Conservation (phyloP, 2,797 vertebrate species). For the Gallinago solitaria region DNA sequence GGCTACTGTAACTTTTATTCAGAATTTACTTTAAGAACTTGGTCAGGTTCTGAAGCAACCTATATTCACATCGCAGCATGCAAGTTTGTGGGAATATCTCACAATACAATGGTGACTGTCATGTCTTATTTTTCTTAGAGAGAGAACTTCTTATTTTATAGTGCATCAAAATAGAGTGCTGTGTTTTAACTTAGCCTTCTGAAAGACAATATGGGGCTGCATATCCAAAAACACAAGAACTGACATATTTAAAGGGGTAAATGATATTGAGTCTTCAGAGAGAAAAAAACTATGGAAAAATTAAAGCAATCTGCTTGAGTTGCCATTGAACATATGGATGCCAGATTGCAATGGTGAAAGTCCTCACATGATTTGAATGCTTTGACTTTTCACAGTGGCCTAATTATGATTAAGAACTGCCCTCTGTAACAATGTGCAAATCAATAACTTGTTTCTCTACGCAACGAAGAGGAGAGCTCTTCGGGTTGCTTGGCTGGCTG, state of each 20-base stretch:
- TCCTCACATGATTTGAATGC: slow-evolving; percentile 24
- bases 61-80: not conserved
- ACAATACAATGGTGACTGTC: slow-evolving; percentile 1
- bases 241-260: slow-evolving; percentile 53
- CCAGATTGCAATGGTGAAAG: slow-evolving; percentile 63
- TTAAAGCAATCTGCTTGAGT: slow-evolving; percentile 57
- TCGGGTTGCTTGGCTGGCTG: not conserved
- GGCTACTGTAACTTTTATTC: not conserved
- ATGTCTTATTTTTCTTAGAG: not conserved
- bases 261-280: slow-evolving; percentile 55
- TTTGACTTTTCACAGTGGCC: slow-evolving; percentile 59
- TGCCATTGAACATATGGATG: slow-evolving; percentile 64
- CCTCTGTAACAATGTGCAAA: slow-evolving; percentile 51
- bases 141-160: not conserved
- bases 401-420: slow-evolving; percentile 65
- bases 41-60: not conserved
- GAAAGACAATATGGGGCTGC: slow-evolving; percentile 54
- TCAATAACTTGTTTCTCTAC: not conserved
- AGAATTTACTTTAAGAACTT: not conserved
- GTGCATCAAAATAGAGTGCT: slow-evolving; percentile 11
- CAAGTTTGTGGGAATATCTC: not conserved
- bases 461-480: not conserved
- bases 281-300: slow-evolving; percentile 11
- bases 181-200: slow-evolving; percentile 54
- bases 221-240: slow-evolving; percentile 40